These are phyloP conservation scores for Catalaphyllia jardinei DNA, from an alignment of 64 coral and sea anemone species.

Conservation along the genomic window DNA sequence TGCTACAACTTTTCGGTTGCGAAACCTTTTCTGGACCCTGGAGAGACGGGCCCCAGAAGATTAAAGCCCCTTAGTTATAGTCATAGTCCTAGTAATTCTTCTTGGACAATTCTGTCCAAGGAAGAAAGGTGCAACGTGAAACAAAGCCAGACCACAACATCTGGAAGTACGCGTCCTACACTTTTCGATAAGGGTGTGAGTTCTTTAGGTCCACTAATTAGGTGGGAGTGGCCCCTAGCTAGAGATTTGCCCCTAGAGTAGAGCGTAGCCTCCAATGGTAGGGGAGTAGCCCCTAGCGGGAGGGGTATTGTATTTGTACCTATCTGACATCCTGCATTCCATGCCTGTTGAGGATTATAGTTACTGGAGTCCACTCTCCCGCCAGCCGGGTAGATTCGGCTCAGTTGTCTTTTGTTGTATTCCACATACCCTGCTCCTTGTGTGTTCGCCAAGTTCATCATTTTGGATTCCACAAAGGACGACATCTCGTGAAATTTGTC, in stretches of 20 bases:
- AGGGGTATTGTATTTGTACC: conserved; percentile 38
- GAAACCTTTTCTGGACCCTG: too few relatives aligned
- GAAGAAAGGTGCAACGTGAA: too few relatives aligned
- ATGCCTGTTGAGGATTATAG: conserved; percentile 90
- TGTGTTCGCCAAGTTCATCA: conserved; percentile 35
- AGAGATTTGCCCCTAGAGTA: not conserved
- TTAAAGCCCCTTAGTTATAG: too few relatives aligned
- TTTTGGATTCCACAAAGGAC: conserved; percentile 88
- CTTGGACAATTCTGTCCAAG: too few relatives aligned
- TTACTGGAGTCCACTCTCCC: conserved; percentile 94
- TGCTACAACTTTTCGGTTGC: too few relatives aligned
- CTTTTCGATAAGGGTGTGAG: too few relatives aligned
- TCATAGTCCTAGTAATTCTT: too few relatives aligned
- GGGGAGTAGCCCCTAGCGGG: not conserved
- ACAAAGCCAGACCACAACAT: too few relatives aligned
- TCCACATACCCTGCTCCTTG: conserved; percentile 75
- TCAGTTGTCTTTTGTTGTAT: conserved; percentile 92
- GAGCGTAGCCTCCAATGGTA: not conserved
- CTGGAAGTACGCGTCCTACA: too few relatives aligned
- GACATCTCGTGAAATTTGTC: conserved; percentile 91
- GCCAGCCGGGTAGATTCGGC: conserved; percentile 93
- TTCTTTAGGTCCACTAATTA: too few relatives aligned
- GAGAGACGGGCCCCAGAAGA: too few relatives aligned
- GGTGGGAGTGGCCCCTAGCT: too few relatives aligned
- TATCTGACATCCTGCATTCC: conserved; percentile 97